Conservation (phyloP, 2,113 vertebrate genomes). For the Chionodraco myersi region DNA sequence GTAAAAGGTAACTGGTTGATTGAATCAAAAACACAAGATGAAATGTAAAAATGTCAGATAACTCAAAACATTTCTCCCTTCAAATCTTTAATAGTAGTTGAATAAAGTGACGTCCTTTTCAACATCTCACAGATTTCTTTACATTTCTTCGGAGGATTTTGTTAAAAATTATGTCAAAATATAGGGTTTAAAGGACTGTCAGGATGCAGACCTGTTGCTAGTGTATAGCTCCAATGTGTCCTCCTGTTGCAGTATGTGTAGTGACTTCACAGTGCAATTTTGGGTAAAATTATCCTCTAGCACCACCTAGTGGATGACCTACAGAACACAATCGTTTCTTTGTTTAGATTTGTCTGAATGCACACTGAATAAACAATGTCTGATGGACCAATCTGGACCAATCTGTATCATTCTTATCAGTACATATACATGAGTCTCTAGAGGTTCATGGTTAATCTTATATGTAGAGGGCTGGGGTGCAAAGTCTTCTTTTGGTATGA, state of each 20-base stretch:
- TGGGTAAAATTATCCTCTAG: conserved; percentile 8
- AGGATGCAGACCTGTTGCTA: not conserved
- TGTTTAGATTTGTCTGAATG: no score
- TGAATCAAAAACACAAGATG: not conserved
- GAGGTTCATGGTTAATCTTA: no score
- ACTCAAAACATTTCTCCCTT: not conserved
- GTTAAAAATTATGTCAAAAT: not conserved
- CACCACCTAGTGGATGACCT: conserved; percentile 49
- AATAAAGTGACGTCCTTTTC: not conserved
- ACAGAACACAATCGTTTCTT: not conserved
- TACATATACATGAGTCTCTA: not conserved
- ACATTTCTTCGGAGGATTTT: not conserved
- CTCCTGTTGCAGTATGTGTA: not conserved
- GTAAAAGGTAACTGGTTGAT: not conserved
- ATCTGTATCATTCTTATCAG: not conserved
- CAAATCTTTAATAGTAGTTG: no score
- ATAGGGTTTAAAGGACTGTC: not conserved
- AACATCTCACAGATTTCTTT: not conserved
- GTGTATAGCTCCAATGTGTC: not conserved
- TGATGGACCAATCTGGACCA: not conserved
- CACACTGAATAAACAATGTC: no score
- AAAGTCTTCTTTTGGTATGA: no score
- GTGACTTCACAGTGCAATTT: not conserved
- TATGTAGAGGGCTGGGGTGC: no score
- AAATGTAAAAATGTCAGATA: not conserved